Percentiles rank a stretch among this genome's conserved stretches.
Conservation (phyloP, 2,113 vertebrate species). For the Pluvialis apricaria region DNA sequence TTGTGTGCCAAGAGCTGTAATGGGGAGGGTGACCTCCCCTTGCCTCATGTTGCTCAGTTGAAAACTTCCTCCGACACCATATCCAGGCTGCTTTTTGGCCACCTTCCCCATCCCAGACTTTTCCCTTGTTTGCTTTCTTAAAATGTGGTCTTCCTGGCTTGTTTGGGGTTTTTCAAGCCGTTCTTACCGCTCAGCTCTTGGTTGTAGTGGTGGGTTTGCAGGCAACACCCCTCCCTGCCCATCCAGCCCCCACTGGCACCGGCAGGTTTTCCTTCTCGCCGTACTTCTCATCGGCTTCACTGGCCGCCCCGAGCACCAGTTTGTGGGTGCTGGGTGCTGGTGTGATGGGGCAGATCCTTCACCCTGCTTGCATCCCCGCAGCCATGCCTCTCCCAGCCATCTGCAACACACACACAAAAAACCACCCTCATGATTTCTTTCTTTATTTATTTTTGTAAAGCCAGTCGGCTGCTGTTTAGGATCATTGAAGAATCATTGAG, state of each 20-base stretch:
- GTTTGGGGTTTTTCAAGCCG: rapidly evolving
- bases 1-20: neutral
- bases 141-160: neutral
- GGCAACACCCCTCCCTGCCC: neutral
- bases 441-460: too few relatives aligned
- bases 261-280: neutral
- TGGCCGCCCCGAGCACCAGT: rapidly evolving
- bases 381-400: neutral
- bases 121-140: neutral
- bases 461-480: neutral
- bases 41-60: neutral
- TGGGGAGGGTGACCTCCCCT: neutral
- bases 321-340: rapidly evolving
- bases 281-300: neutral
- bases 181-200: neutral
- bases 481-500: neutral
- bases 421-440: neutral
- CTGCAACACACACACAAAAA: neutral
- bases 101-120: neutral
- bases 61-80: neutral
- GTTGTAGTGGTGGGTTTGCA: neutral
- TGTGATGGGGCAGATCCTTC: neutral
- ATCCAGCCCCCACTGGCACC: rapidly evolving
- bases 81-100: neutral
- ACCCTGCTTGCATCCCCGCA: neutral